Evolutionary conservation across 2,113 vertebrate species (phyloP), one percentile per base, ranked within the genome.

Genomic region (Nycticorax nycticorax): DNA sequence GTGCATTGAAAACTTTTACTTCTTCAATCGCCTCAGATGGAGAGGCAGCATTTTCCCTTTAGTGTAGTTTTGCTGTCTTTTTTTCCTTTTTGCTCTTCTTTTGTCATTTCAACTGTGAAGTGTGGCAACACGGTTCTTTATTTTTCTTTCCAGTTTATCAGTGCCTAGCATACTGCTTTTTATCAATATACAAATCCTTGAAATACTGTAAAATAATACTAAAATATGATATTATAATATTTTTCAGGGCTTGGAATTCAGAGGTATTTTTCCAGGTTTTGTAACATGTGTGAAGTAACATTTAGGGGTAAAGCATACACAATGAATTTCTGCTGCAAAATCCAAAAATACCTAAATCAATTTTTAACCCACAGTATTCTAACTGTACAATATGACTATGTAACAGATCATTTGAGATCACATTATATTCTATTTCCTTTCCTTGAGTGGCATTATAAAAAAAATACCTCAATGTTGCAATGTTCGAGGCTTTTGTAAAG

Each of bases 401-500:
- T 6, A 56, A 19, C 6, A 45, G 57, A 64, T 45, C 3, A 91
- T 71, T 97, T 83, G 72, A 35, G 52, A 85, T 89, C 35, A 15
- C 74, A 39, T 59, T 62, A 26, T 55, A 67, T 87, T 79, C 21
- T 88, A 39, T 56, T 87, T 95, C 55, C 18, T 63, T 64, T 78
- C 27, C 62, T 66, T 35, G 27, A 92, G 41, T 63, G 30, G 1
- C 33, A 78, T 91, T 95, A 93, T 89, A 77, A 66, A 60, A 23
- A 85, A 85, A 41, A 48, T 13, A 12, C 60, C n/a, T 83, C 43
- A 92, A 11, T 16, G 48, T 77, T 88, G 75, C 56, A 62, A 33
- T 78, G 85, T 86, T 78, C 63, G 88, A 88, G 27, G 59, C 63
- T 95, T 90, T 74, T 77, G 77, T 82, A 88, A 88, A 79, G 53